A percentile compares a stretch with the other conserved stretches of the same genome.
phyloP scores from a whole-genome alignment of 2,113 vertebrate genomes.

The Penelope pileata region DNA sequence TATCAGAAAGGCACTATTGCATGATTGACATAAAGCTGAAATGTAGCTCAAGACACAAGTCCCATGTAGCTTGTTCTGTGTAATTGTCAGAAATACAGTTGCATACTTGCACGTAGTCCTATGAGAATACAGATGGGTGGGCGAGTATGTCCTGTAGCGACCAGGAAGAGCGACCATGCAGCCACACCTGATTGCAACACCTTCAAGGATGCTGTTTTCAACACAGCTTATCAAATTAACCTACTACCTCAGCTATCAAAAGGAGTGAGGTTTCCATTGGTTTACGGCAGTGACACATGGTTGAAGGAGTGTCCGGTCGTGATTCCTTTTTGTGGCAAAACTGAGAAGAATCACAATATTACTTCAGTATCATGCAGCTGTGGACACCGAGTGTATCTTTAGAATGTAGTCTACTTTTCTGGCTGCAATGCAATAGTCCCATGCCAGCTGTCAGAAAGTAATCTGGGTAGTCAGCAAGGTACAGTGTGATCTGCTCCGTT shows the following conservation, averaged over 20 bases:
- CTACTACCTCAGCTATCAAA: neutral
- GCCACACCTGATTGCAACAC: neutral
- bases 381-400: neutral
- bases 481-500: neutral
- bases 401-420: neutral
- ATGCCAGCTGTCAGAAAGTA: conserved; percentile 30
- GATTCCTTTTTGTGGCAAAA: neutral
- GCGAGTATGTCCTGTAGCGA: neutral
- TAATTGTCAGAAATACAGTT: neutral
- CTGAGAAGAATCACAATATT: neutral
- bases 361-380: neutral
- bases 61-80: neutral
- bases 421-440: neutral
- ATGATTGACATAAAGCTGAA: neutral
- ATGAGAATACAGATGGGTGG: neutral
- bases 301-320: neutral
- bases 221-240: neutral
- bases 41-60: neutral
- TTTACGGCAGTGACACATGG: rapidly evolving
- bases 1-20: neutral
- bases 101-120: neutral
- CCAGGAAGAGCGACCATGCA: neutral
- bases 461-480: conserved; percentile 36
- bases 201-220: neutral
- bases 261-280: neutral